A percentile compares a stretch with the other conserved stretches of the same genome.
Conservation (phyloP, 2,113 vertebrate genomes). For the Antigone vipio region DNA sequence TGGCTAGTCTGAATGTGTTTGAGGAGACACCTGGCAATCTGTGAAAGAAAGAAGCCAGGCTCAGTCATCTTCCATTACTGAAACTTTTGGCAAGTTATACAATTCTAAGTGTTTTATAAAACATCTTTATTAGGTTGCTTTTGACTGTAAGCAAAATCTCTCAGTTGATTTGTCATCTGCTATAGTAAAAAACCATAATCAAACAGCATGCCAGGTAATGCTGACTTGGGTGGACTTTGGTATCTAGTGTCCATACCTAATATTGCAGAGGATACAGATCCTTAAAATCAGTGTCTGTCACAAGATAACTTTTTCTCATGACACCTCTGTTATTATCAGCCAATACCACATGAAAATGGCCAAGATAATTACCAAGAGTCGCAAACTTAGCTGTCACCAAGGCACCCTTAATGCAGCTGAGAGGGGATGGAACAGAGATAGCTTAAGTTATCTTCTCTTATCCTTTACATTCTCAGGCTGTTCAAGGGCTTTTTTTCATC, state of each 20-base stretch:
- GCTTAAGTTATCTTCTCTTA: neutral
- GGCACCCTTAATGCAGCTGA: neutral
- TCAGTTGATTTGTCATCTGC: neutral
- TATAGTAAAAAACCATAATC: neutral
- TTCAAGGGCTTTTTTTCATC: neutral
- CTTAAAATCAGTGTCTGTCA: neutral
- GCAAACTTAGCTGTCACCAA: neutral
- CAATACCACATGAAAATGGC: neutral
- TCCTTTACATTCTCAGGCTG: neutral
- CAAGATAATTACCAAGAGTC: neutral
- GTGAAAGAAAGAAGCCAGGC: neutral
- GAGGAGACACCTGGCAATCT: neutral
- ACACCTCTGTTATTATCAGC: neutral
- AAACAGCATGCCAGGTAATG: neutral
- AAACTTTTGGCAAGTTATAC: neutral
- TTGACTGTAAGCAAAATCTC: slow-evolving; percentile 20
- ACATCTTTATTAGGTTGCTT: slow-evolving; percentile 2
- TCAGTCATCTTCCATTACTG: neutral
- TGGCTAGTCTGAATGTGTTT: neutral
- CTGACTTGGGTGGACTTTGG: neutral
- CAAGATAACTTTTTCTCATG: neutral
- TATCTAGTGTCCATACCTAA: neutral
- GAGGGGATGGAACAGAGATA: neutral
- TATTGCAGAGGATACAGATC: neutral
- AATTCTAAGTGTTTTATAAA: slow-evolving; percentile 17